These are phyloP conservation scores for Trachops cirrhosus DNA, from an alignment of 2,797 vertebrate species.

Conservation along the genomic window DNA sequence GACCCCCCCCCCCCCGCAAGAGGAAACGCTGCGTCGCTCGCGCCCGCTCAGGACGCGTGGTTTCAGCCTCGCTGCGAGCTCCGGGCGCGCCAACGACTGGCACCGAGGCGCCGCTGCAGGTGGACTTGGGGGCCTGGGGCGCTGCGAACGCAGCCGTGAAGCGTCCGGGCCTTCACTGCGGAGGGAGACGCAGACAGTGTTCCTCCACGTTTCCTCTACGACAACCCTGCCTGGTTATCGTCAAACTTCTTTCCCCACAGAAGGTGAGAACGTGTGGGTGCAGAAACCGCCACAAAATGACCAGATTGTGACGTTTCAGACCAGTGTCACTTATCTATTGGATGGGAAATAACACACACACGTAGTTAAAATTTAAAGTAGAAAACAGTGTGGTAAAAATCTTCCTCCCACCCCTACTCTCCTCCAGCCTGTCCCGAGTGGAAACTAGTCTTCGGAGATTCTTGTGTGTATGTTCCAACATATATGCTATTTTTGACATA, in stretches of 20 bases:
- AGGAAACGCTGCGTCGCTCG: too few relatives aligned
- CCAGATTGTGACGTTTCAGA: neutral
- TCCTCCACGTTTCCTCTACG: neutral
- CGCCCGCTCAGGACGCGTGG: too few relatives aligned
- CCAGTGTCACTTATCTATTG: neutral
- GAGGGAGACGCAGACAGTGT: neutral
- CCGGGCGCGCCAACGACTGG: accelerated
- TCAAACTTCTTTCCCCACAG: neutral
- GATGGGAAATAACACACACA: neutral
- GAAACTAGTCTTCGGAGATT: neutral
- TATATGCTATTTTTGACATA: neutral
- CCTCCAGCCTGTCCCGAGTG: neutral
- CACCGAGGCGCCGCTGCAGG: neutral
- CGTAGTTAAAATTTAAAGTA: neutral
- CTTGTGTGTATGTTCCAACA: neutral
- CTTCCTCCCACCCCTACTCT: neutral
- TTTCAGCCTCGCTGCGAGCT: too few relatives aligned
- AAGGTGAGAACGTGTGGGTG: neutral
- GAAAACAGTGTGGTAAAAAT: neutral
- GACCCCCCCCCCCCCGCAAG: too few relatives aligned
- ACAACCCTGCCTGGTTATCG: neutral
- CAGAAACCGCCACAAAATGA: neutral
- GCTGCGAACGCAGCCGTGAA: neutral
- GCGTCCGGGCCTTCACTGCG: neutral
- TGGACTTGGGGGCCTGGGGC: neutral